Evolutionary conservation across 2,113 vertebrate species (phyloP), one percentile per base, ranked within the genome.

Genomic region (Ictalurus furcatus): DNA sequence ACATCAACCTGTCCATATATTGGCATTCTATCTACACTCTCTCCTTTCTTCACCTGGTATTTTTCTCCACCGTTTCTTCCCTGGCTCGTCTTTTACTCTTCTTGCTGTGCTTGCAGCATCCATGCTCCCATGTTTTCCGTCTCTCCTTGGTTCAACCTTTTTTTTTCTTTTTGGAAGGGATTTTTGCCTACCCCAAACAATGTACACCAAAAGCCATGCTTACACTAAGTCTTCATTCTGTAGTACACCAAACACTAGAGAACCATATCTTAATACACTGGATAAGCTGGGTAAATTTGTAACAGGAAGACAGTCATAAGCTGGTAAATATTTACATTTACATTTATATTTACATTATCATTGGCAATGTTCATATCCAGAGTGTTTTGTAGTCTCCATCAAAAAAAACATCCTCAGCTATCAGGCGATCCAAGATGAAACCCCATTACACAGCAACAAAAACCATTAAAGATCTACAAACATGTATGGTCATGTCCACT

Each of bases 11-110:
- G 30, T 17, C 11, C 5, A 25, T 71, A n/a, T 28, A 11, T 17
- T 25, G 13, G 25, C 40, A 91, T 93, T 92, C 87, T n/a, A 37
- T 71, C 16, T 23, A 11, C 59, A 23, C 48, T 54, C 79, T 67
- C 17, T 44, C 37, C 30, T 83, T 40, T 34, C 19, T 44, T 34
- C 59, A 78, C 37, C 40, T 65, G 52, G 25, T 48, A 19, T 88
- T 71, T 40, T 54, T 7, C 48, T 65, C n/a, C 19, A 34, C 17
- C 44, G 25, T 11, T 44, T 67, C 30, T 37, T 88, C 71, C 54
- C 34, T 61, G 25, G 30, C 23, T 44, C 28, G 9, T 3, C 34
- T 13, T 84, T 84, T 48, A 16, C 8, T 89, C 21, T 67, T 56
- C 52, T 69, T 84, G 74, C 74, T 87, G 44, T 37, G 48, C 63